Evolutionary conservation across 1,140 invertebrate species (phyloP), one percentile per base, ranked within the genome.

Genomic region (Apolygus lucorum): DNA sequence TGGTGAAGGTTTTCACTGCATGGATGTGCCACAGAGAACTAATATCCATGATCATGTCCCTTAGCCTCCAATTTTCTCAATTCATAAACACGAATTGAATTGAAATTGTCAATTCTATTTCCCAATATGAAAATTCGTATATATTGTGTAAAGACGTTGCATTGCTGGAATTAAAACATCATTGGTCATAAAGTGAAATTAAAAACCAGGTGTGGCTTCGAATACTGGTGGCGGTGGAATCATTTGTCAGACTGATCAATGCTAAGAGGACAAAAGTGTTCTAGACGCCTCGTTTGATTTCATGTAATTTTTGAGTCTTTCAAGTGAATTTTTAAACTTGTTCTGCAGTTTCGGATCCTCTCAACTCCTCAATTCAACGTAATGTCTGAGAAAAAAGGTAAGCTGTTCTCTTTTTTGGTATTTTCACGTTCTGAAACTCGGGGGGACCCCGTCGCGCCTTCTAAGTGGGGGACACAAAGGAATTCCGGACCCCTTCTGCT

Each of bases 381-480:
- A 14, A 68, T 69, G 68, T 64, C 59, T 64, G 68, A 69, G 52
- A 69, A 69, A 52, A 69, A 69, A 69, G 68, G 68, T 69, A 69
- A 63, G 68, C 28, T 63, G n/a, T n/a, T 21, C 59, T 11, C 4
- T 11, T 63, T 21, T 63, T 11, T 63, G 21, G 8, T 63, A 63
- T n/a, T 34, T 34, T 28, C 27, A 28, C 28, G 25, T 22, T 22
- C 4, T 63, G 59, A 22, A 8, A 22, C 59, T 22, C 21, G 59
- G n/a, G n/a, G n/a, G n/a, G n/a, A 63, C 4, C 4, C 49, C 49
- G 17, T 68, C 52, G 54, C 52, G 28, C 28, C 24, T 62, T 28
- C 28, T 11, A 1, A 28, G 28, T 27, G 49, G 67, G 25, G 52
- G 52, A 34, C 25, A 68, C 67, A 68, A 68, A 68, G 67, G 67